Evolutionary conservation across 1,140 invertebrate genomes (phyloP).

Genomic region (Nomia melanderi): DNA sequence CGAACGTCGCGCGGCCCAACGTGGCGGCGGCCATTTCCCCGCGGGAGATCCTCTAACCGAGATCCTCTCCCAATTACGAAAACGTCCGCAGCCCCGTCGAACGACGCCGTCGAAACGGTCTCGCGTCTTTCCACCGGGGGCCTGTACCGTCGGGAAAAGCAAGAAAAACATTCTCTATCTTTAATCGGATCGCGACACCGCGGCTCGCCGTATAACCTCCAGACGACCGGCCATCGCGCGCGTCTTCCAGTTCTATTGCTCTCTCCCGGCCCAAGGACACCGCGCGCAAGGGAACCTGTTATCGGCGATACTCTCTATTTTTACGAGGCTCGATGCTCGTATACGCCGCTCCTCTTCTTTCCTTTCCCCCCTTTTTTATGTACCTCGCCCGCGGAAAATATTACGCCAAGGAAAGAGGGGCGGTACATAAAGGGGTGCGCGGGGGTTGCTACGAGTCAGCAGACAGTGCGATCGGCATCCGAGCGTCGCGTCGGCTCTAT

Average conservation of each 20-base stretch:
- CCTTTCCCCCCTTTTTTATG: constrained; percentile 47
- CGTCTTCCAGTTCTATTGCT: constrained; percentile 11
- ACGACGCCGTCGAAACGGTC: background rate
- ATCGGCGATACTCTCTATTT: constrained; percentile 55
- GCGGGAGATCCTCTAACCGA: too few species aligned
- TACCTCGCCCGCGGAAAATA: constrained; percentile 45
- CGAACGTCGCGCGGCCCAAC: too few species aligned
- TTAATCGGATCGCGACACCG: constrained; percentile 16
- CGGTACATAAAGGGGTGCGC: too few species aligned
- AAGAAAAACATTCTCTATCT: background rate
- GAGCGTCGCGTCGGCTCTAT: constrained; percentile 35
- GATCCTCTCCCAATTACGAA: background rate
- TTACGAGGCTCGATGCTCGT: constrained; percentile 55
- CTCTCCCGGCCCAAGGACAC: constrained; percentile 44
- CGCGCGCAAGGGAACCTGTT: constrained; percentile 51
- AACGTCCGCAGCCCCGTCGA: too few species aligned
- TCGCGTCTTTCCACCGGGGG: background rate
- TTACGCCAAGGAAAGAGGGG: too few species aligned
- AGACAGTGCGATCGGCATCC: background rate
- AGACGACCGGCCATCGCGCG: constrained; percentile 8
- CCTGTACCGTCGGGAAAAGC: background rate
- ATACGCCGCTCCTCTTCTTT: constrained; percentile 51
- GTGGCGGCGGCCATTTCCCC: too few species aligned
- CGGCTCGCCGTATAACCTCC: constrained; percentile 3
- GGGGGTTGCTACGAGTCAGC: too few species aligned